phyloP scores from a whole-genome alignment of 2,113 vertebrate genomes.

The Malaclemys terrapin region DNA sequence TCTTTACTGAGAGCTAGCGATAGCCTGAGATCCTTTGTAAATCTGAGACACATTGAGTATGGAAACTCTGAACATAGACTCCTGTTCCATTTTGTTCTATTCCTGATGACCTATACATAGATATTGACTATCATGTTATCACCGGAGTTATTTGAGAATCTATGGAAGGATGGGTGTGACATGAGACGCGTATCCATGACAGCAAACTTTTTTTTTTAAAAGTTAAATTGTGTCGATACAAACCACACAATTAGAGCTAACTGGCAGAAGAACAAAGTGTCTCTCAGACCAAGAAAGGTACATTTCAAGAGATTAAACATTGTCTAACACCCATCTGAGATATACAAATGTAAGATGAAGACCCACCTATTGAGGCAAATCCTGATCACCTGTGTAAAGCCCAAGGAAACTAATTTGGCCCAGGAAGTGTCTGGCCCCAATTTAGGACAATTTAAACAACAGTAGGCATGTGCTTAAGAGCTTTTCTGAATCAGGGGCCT shows the following conservation, averaged over 20 bases:
- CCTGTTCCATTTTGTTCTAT: not conserved
- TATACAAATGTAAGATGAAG: constrained; percentile 26
- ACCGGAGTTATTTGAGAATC: not conserved
- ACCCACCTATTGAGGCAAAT: not conserved
- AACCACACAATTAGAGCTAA: not conserved
- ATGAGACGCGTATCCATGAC: not conserved
- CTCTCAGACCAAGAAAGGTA: not conserved
- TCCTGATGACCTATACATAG: not conserved
- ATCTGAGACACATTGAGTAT: not conserved
- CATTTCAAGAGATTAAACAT: constrained; percentile 15
- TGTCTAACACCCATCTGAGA: not conserved
- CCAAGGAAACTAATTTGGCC: not conserved
- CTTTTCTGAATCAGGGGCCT: not conserved
- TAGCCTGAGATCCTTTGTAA: not conserved
- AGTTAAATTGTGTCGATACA: not conserved
- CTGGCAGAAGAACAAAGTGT: not conserved
- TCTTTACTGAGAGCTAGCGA: not conserved
- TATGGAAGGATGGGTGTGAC: not conserved
- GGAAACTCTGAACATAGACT: no score
- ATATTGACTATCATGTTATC: not conserved
- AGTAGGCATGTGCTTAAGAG: constrained; percentile 32
- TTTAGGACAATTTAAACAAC: constrained; percentile 52
- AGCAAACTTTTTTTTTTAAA: not conserved
- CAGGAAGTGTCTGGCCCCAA: constrained; percentile 6
- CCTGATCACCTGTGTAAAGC: not conserved